Evolutionary conservation across 2,113 vertebrate species (phyloP).

Genomic region (Phasianus colchicus): DNA sequence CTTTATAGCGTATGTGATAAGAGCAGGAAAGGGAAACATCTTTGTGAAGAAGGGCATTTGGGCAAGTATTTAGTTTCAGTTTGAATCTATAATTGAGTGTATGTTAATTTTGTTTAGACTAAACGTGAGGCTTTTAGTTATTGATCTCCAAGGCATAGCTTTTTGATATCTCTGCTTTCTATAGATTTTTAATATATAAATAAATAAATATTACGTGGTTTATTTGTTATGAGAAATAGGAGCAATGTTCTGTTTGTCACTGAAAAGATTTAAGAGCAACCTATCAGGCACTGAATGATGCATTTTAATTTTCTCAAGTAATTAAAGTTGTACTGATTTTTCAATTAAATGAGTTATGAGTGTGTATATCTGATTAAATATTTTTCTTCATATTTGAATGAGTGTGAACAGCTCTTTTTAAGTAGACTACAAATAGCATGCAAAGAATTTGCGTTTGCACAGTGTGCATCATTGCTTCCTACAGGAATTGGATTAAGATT

Average conservation of each 20-base stretch:
- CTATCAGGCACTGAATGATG: background rate
- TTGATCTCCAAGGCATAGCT: background rate
- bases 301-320: conserved; percentile 29
- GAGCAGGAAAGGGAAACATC: background rate
- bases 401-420: background rate
- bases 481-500: background rate
- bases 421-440: background rate
- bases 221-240: background rate
- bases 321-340: conserved; percentile 23
- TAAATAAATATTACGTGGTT: background rate
- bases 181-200: background rate
- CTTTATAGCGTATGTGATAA: background rate
- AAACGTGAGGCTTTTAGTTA: background rate
- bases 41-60: background rate
- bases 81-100: background rate
- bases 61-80: background rate
- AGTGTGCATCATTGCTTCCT: background rate
- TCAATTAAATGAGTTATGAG: background rate
- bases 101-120: background rate
- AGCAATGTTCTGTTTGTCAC: background rate
- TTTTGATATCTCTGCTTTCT: background rate
- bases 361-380: background rate
- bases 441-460: background rate
- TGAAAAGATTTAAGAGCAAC: background rate
- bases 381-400: background rate